Percentiles rank a stretch among this genome's conserved stretches.
Conservation (phyloP, 2,113 vertebrate species). For the Scartelaos histophorus region DNA sequence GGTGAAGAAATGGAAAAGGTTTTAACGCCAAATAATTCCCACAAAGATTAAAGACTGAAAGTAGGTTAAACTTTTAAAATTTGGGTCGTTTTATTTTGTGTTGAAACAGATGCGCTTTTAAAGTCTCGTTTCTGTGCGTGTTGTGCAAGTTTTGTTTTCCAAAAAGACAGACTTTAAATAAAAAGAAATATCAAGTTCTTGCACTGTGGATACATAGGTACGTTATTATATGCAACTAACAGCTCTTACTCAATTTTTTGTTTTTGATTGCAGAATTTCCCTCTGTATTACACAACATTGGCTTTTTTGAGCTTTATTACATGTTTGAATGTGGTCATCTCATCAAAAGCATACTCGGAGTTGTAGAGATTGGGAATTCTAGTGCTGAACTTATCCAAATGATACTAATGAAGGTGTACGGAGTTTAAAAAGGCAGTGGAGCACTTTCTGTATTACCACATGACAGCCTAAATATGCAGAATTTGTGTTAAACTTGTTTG, state of each 20-base stretch:
- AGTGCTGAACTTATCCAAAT: no score
- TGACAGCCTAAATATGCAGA: no score
- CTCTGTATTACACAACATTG: no score
- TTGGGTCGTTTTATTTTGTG: constrained; percentile 26
- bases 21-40: constrained; percentile 63
- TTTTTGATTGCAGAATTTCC: no score
- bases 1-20: constrained; percentile 54
- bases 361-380: no score
- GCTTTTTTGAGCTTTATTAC: no score
- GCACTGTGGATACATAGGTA: background rate
- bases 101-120: constrained; percentile 11
- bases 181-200: background rate
- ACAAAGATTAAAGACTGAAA: constrained; percentile 61
- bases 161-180: background rate
- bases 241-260: background rate
- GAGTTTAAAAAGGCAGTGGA: no score
- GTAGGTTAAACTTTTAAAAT: constrained; percentile 35
- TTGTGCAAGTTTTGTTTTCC: background rate
- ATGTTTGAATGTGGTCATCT: no score
- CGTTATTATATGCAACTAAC: background rate
- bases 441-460: no score
- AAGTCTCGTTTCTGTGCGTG: background rate
- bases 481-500: no score
- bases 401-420: no score
- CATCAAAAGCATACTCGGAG: no score